phyloP scores from a whole-genome alignment of 2,888 invertebrate genomes.

The Mystacides longicornis region DNA sequence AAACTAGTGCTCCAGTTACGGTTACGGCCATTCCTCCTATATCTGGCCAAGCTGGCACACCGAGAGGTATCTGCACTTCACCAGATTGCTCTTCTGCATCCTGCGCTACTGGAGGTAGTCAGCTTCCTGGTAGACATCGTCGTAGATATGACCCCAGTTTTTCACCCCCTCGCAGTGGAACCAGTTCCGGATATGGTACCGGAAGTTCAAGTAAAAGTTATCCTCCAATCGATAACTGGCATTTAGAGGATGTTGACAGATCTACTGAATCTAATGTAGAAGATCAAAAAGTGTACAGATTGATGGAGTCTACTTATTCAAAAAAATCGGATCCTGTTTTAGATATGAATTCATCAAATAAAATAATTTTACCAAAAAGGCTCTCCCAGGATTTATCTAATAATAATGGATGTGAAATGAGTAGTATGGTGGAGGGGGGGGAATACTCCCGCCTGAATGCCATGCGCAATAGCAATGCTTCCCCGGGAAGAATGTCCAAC shows the following conservation, averaged over 20 bases:
- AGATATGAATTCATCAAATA: constrained; percentile 1
- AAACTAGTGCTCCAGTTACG: constrained; percentile 81
- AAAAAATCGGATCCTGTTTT: constrained; percentile 11
- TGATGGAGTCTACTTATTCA: constrained; percentile 16
- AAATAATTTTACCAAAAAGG: constrained; percentile 11
- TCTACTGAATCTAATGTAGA: constrained; percentile 2
- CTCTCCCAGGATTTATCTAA: constrained; percentile 21
- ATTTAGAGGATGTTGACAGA: constrained; percentile 17
- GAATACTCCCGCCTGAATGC: not conserved
- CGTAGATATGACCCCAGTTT: constrained; percentile 66
- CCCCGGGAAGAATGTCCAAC: not conserved
- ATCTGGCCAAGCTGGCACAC: constrained; percentile 28
- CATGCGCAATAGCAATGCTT: not conserved
- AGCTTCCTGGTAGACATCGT: constrained; percentile 50
- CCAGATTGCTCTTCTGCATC: constrained; percentile 27
- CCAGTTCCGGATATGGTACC: constrained; percentile 79
- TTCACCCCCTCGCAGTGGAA: constrained; percentile 72
- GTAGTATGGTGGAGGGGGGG: not conserved
- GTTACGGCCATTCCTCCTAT: constrained; percentile 74
- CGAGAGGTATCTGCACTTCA: constrained; percentile 21
- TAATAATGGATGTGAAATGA: constrained; percentile 18
- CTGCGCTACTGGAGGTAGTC: constrained; percentile 44
- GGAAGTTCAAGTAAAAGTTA: constrained; percentile 37
- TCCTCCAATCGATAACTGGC: constrained; percentile 19
- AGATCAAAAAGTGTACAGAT: constrained; percentile 7